Evolutionary conservation across 2,113 vertebrate genomes (phyloP).

Genomic region (Gobio gobio): DNA sequence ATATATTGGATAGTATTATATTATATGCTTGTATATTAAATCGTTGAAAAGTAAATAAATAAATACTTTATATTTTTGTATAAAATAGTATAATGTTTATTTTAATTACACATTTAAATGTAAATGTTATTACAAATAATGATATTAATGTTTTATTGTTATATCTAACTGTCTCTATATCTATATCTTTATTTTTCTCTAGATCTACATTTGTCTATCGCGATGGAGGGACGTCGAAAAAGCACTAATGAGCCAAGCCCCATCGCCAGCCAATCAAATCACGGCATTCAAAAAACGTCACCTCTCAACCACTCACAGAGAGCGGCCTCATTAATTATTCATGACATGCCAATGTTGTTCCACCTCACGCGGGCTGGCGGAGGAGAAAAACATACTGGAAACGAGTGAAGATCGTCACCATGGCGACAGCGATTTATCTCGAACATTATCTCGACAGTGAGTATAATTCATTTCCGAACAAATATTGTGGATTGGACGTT

Average conservation of each 20-base stretch:
- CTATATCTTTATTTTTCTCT: no score
- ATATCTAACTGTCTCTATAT: no score
- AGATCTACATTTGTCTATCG: constrained; percentile 9
- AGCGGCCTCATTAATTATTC: constrained; percentile 59
- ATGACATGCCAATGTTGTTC: constrained; percentile 45
- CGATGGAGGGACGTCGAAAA: neutral
- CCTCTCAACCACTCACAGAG: constrained; percentile 45
- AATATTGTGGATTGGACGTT: rapidly evolving
- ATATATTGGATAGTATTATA: neutral
- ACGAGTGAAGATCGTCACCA: constrained; percentile 66
- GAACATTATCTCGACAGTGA: constrained; percentile 98
- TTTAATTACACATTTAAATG: neutral
- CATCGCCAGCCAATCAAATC: constrained; percentile 58
- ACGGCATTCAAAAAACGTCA: constrained; percentile 4
- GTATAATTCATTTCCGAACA: constrained; percentile 59
- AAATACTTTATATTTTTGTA: neutral
- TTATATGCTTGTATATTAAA: neutral
- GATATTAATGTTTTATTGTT: neutral
- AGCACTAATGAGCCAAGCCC: constrained; percentile 58
- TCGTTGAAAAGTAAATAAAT: neutral
- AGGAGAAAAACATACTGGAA: constrained; percentile 52
- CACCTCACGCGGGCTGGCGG: constrained; percentile 45
- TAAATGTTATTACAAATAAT: neutral
- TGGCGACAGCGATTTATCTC: constrained; percentile 97
- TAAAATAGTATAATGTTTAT: neutral